Evolutionary conservation across 2,113 vertebrate species (phyloP).

Genomic region (Laticauda colubrina): DNA sequence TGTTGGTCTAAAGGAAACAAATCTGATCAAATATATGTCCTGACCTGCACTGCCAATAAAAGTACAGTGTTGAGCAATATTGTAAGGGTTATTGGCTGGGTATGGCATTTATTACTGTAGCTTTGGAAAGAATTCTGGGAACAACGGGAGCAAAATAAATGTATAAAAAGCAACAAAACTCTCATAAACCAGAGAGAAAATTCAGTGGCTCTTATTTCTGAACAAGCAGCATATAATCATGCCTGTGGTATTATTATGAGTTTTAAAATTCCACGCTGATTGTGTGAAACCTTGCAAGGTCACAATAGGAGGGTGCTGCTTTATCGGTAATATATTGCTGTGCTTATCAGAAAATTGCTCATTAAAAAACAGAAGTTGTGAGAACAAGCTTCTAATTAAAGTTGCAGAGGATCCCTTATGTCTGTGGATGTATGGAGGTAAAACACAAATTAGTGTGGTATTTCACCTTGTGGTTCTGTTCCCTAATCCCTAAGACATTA

Average conservation of each 20-base stretch:
- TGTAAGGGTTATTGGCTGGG: not conserved
- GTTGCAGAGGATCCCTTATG: not conserved
- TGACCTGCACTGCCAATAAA: not conserved
- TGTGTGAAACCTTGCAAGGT: not conserved
- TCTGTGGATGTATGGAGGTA: not conserved
- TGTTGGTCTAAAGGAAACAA: not conserved
- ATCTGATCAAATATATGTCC: not conserved
- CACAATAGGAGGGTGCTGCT: not conserved
- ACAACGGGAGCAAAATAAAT: not conserved
- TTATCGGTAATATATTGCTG: not conserved
- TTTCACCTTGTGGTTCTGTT: not conserved
- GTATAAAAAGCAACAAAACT: not conserved
- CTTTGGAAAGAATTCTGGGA: not conserved
- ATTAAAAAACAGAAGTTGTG: not conserved
- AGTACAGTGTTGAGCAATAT: not conserved
- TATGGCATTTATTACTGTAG: not conserved
- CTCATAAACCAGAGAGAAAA: not conserved
- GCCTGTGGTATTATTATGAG: not conserved
- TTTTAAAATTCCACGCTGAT: not conserved
- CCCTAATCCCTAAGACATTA: not conserved
- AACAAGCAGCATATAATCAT: not conserved
- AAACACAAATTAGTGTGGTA: not conserved
- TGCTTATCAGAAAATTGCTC: not conserved
- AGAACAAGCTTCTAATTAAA: not conserved
- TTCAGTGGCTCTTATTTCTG: not conserved